A percentile compares a stretch with the other conserved stretches of the same genome.
These are phyloP conservation scores for Helicoverpa assulta DNA, from an alignment of 2,888 invertebrate genomes.

Conservation along the genomic window DNA sequence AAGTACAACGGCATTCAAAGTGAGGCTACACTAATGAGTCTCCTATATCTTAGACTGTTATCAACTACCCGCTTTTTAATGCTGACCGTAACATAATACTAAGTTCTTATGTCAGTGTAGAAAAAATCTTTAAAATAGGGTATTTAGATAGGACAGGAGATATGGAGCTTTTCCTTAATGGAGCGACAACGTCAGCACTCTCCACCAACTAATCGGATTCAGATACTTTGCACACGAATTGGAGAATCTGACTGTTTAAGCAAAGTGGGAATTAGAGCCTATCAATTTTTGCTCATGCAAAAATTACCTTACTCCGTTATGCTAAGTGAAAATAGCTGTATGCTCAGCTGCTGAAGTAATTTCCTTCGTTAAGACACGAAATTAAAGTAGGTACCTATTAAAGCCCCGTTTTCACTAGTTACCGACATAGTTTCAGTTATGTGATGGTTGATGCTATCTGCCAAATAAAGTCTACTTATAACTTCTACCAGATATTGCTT, in stretches of 20 bases:
- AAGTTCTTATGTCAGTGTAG: not conserved
- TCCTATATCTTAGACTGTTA: conserved; percentile 9
- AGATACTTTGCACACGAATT: conserved; percentile 46
- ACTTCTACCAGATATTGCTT: too few relatives aligned
- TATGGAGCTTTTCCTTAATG: conserved; percentile 7
- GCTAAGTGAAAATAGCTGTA: too few relatives aligned
- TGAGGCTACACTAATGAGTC: conserved; percentile 1
- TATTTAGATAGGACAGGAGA: conserved; percentile 21
- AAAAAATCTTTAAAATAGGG: conserved; percentile 22
- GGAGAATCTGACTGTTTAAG: conserved; percentile 2
- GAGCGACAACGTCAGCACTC: conserved; percentile 28
- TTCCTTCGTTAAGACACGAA: too few relatives aligned
- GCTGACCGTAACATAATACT: conserved; percentile 1
- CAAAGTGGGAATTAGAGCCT: conserved; percentile 4
- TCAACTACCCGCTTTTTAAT: conserved; percentile 30
- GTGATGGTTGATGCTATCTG: too few relatives aligned
- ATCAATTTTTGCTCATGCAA: not conserved
- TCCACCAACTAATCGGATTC: conserved; percentile 27
- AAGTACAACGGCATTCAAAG: not conserved
- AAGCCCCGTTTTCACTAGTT: too few relatives aligned
- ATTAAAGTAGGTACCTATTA: too few relatives aligned
- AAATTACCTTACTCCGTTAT: too few relatives aligned
- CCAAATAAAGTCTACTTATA: too few relatives aligned
- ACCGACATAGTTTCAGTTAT: too few relatives aligned
- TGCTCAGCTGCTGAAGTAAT: not conserved